These are phyloP conservation scores for Numenius phaeopus DNA, from an alignment of 2,797 vertebrate species.

Conservation along the genomic window DNA sequence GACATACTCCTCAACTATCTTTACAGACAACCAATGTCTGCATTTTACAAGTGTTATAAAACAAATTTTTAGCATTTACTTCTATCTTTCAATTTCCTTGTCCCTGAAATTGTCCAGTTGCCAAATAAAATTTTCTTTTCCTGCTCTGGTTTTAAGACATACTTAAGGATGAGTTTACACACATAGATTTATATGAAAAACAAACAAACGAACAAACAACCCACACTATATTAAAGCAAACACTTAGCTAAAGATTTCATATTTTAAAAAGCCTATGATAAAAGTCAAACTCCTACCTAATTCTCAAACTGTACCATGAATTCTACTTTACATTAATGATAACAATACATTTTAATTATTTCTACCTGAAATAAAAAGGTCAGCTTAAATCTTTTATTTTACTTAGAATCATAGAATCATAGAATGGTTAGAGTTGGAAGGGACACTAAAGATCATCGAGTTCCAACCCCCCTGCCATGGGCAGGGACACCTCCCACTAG, in stretches of 20 bases:
- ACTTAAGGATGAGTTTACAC: not conserved
- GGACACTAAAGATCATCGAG: no score
- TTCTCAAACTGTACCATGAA: not conserved
- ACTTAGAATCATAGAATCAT: not conserved
- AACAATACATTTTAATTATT: not conserved
- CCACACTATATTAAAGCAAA: not conserved
- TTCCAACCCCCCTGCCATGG: no score
- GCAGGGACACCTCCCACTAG: no score
- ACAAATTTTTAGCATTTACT: not conserved
- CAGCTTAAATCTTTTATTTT: not conserved
- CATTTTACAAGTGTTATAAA: not conserved
- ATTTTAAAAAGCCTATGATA: not conserved
- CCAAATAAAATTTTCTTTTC: not conserved
- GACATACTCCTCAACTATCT: not conserved
- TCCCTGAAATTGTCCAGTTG: not conserved
- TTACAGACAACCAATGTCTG: not conserved
- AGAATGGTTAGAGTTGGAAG: no score
- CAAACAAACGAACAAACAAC: not conserved
- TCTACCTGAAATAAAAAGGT: not conserved
- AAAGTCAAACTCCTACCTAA: not conserved
- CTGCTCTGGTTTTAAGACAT: not conserved
- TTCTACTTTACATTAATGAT: not conserved
- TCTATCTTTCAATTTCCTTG: not conserved
- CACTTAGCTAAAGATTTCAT: not conserved
- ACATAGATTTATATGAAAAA: not conserved